A percentile compares a stretch with the other conserved stretches of the same genome.
Evolutionary conservation across 2,113 vertebrate species (phyloP).

Genomic region (Oryzias curvinotus): DNA sequence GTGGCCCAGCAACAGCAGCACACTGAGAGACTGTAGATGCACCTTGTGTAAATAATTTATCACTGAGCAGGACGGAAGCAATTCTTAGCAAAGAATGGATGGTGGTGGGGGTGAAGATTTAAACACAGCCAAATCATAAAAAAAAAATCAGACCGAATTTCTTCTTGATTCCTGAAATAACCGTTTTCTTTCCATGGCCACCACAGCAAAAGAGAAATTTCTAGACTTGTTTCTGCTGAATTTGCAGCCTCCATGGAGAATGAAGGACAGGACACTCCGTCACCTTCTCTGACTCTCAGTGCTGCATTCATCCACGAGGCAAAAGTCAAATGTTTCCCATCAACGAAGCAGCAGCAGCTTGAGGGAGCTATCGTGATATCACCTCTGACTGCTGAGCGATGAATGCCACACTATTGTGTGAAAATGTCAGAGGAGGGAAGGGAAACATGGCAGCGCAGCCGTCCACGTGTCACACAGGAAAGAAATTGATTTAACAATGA

Average conservation of each 20-base stretch:
- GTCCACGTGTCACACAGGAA: constrained; percentile 46
- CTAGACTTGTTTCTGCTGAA: background rate
- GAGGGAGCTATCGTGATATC: constrained; percentile 32
- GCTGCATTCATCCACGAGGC: constrained; percentile 26
- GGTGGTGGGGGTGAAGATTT: constrained; percentile 1
- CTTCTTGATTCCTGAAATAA: no score
- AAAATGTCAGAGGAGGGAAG: constrained; percentile 62
- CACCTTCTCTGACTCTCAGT: background rate
- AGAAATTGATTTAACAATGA: constrained; percentile 41
- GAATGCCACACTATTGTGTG: constrained; percentile 60
- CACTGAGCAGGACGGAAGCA: constrained; percentile 24
- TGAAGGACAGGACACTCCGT: background rate
- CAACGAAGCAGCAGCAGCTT: constrained; percentile 25
- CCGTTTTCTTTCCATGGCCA: no score
- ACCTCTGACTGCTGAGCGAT: constrained; percentile 49
- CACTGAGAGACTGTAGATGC: constrained; percentile 68
- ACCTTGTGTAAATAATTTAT: constrained; percentile 76
- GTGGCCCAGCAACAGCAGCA: constrained; percentile 56
- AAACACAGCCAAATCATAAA: background rate
- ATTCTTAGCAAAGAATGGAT: constrained; percentile 23
- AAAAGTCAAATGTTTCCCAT: constrained; percentile 47
- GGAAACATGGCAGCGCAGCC: constrained; percentile 34
- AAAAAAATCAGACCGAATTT: no score
- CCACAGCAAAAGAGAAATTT: no score
- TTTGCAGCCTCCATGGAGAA: constrained; percentile 3